Conservation (phyloP, 1,140 invertebrate species). For the Carposina sasakii region DNA sequence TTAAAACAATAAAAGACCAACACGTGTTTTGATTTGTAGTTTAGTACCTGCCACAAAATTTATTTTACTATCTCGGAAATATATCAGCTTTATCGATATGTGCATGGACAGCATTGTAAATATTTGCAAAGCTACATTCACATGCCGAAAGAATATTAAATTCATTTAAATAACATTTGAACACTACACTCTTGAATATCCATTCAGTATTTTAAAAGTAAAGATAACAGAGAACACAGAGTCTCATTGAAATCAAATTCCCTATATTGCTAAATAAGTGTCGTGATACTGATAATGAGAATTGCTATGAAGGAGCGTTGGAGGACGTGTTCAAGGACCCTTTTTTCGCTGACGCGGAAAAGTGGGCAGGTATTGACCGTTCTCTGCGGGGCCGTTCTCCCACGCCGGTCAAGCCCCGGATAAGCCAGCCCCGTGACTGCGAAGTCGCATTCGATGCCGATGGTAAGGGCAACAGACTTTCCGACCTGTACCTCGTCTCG, state of each 20-base stretch:
- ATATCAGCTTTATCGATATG: too few relatives aligned
- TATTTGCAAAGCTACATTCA: slow-evolving; percentile 42
- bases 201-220: too few relatives aligned
- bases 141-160: slow-evolving; percentile 24
- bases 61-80: neutral
- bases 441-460: slow-evolving; percentile 81
- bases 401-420: slow-evolving; percentile 79
- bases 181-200: slow-evolving; percentile 47
- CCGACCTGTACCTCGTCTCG: slow-evolving; percentile 49
- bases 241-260: slow-evolving; percentile 15
- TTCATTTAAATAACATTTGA: slow-evolving; percentile 24
- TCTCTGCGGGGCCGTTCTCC: slow-evolving; percentile 73
- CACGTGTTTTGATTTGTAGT: slow-evolving; percentile 69
- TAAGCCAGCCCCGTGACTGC: slow-evolving; percentile 75
- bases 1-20: slow-evolving; percentile 69
- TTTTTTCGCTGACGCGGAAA: slow-evolving; percentile 70
- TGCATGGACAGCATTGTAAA: slow-evolving; percentile 65
- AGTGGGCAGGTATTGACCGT: slow-evolving; percentile 68
- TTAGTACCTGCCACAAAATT: slow-evolving; percentile 49
- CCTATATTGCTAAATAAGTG: slow-evolving; percentile 27
- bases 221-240: too few relatives aligned
- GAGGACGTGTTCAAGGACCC: slow-evolving; percentile 59
- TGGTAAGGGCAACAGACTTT: slow-evolving; percentile 73
- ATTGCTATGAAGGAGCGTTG: slow-evolving; percentile 64
- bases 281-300: slow-evolving; percentile 61